Evolutionary conservation across 2,888 invertebrate species (phyloP), one percentile per base, ranked within the genome.

Genomic region (Netelia fuscicornis): DNA sequence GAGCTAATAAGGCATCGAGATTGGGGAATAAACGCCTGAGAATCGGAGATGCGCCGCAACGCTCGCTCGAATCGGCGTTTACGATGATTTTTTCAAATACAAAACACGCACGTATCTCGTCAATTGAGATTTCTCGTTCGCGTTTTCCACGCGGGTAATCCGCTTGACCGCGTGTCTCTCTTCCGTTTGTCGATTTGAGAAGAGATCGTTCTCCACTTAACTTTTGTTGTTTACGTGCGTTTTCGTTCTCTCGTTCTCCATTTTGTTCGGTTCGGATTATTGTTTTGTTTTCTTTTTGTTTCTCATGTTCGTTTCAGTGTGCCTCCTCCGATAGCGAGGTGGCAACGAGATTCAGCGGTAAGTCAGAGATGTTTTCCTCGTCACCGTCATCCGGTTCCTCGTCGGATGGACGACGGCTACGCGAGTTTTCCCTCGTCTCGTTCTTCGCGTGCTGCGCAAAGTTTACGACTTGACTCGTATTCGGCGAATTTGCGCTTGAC

Each of bases 281-380:
- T 70, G 10, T 20, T 67, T 65, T 13, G 30, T 20, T n/a, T 42
- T 54, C 44, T 11, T 58, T 81, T 68, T 13, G n/a, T 13, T 20
- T 68, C 11, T 64, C 17, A 44, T 20, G 71, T 54, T 65, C 56
- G 42, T 23, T 74, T 92, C 95, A 95, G 91, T 95, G 95, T 87
- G 95, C 96, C 74, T 95, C 94, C 88, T 96, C 95, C 84, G 96
- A 95, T 88, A 96, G 95, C 93, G 96, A 96, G 76, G 96, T 96
- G 65, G 96, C 95, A 72, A 96, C 97, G 87, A 97, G 94, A 94
- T 97, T 97, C 84, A 97, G 93, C 13, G 97, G 97, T 88, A 96
- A 95, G 88, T 96, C 96, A 89, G 94, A 93, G 87, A 94, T 94
- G 89, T 94, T 95, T 76, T 95, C 95, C 84, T 94, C 94, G 81